These are phyloP conservation scores for Riparia riparia DNA, from an alignment of 2,113 vertebrate genomes.

Conservation along the genomic window DNA sequence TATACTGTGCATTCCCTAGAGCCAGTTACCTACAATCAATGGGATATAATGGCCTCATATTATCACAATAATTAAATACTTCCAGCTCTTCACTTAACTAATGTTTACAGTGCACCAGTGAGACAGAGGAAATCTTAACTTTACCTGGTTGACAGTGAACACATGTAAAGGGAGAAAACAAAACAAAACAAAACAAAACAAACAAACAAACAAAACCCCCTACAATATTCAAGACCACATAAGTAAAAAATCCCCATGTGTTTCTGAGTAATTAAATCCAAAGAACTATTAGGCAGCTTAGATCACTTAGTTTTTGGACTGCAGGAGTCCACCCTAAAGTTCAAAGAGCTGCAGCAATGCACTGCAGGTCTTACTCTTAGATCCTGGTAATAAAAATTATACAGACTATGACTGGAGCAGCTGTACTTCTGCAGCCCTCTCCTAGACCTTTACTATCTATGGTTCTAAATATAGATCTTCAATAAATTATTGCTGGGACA, in stretches of 20 bases:
- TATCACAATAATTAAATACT: slow-evolving; percentile 66
- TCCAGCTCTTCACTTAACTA: slow-evolving; percentile 28
- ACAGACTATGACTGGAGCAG: background rate
- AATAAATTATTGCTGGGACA: background rate
- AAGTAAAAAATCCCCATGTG: background rate
- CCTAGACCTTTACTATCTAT: background rate
- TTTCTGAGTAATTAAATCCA: background rate
- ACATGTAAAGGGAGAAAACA: background rate
- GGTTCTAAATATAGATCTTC: background rate
- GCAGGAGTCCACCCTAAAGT: background rate
- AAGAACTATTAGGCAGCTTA: background rate
- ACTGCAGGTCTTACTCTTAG: background rate
- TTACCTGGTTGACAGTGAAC: background rate
- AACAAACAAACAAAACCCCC: too few species aligned
- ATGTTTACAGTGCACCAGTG: background rate
- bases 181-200: too few species aligned
- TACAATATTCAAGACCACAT: background rate
- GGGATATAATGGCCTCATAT: slow-evolving; percentile 46
- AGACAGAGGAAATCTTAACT: background rate
- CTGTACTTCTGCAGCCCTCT: background rate
- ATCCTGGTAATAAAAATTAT: background rate
- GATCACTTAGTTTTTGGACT: background rate
- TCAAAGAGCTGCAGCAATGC: background rate
- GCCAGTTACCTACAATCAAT: slow-evolving; percentile 62
- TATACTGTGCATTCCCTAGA: slow-evolving; percentile 12